Base-by-base conservation (phyloP, 2,113 vertebrate genomes). In the Felis chaus region DNA sequence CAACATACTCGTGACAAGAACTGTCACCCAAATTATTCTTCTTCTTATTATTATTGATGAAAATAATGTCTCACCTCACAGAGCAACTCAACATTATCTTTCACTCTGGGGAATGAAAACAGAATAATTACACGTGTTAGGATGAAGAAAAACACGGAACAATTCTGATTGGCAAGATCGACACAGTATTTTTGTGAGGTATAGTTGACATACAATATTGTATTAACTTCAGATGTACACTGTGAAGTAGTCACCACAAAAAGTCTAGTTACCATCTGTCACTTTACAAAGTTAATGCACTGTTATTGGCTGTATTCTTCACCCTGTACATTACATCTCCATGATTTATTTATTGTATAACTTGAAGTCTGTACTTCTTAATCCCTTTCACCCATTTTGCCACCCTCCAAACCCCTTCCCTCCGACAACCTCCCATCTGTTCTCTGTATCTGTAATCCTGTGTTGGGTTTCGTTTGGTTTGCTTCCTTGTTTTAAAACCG, bases 1-100 rank as follows among this genome's bases (percentile, higher is more conserved):
- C 94, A 97, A 76, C 36, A 66, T 94, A 97, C 98, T 98, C 95
- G 57, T 61, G 57, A 98, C 97, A 98, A 98, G 81, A 98, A 87
- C 88, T 97, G 81, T 96, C 69, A 61, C 89, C 90, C 93, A 97
- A 97, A 97, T 98, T 98, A 97, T 97, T 98, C 7, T 98, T 98
- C 96, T 96, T 91, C 4, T 78, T 31, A 69, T 11, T 74, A 9
- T 73, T 73, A 12, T 76, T 45, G 68, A 95, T 61, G 83, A 98
- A 98, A 96, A 94, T 95, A 97, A 95, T 97, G 68, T 85, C 97
- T 98, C 94, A 97, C 82, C 61, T 97, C 97, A 95, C 53, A 93
- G 61, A 96, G 73, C 95, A 98, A 97, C 84, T 98, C 89, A 92
- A 84, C 82, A 41, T 81, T 97, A 96, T 98, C 91, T 94, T 93